phyloP scores from a whole-genome alignment of 2,113 vertebrate species.

The Carlito syrichta region DNA sequence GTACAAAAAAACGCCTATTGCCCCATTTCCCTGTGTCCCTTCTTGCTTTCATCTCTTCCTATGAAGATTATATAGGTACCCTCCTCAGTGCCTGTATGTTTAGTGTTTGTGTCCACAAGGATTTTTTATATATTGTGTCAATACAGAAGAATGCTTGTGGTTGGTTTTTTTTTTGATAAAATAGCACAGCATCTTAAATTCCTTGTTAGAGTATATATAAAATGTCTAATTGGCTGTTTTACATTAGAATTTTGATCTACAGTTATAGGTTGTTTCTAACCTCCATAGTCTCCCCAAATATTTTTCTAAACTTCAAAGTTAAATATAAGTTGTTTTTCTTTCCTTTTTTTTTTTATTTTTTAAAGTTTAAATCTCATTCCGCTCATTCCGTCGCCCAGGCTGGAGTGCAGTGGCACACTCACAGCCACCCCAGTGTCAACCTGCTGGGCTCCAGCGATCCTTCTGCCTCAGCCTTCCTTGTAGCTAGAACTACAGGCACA shows the following conservation, averaged over 20 bases:
- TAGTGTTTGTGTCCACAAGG: not conserved
- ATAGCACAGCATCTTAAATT: not conserved
- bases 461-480: too few relatives aligned
- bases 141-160: not conserved
- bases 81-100: not conserved
- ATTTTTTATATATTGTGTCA: not conserved
- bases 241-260: not conserved
- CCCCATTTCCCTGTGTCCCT: not conserved
- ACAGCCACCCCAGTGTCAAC: too few relatives aligned
- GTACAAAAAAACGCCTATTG: not conserved
- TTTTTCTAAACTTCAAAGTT: not conserved
- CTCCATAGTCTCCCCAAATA: not conserved
- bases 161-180: not conserved
- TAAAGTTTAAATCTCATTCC: too few relatives aligned
- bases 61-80: not conserved
- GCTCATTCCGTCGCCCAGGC: too few relatives aligned
- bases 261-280: not conserved
- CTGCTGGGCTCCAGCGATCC: too few relatives aligned
- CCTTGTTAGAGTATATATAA: not conserved
- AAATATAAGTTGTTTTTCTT: not conserved
- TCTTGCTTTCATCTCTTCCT: not conserved
- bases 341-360: too few relatives aligned
- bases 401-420: too few relatives aligned
- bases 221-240: not conserved
- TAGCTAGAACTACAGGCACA: too few relatives aligned